Percentiles rank a stretch among this genome's conserved stretches.
Evolutionary conservation across 2,888 invertebrate genomes (phyloP).

Genomic region (Amphiduros pacificus): DNA sequence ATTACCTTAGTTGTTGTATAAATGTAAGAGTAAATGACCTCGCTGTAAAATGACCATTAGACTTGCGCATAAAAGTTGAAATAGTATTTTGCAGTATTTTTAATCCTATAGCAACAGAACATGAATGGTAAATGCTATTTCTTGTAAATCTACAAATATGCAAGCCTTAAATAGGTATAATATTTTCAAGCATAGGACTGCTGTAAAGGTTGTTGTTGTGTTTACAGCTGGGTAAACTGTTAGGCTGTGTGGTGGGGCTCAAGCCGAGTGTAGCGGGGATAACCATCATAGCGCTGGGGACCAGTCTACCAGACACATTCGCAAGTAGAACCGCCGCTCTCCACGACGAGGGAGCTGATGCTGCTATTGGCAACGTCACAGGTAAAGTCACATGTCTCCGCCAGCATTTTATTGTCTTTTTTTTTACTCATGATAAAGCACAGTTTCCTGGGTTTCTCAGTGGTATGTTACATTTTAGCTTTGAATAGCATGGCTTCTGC

Average conservation of each 20-base stretch:
- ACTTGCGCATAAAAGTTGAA: too few species aligned
- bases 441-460: background rate
- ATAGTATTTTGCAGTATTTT: too few species aligned
- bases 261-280: constrained; percentile 53
- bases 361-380: constrained; percentile 56
- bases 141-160: too few species aligned
- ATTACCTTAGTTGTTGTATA: too few species aligned
- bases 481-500: background rate
- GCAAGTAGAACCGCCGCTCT: constrained; percentile 55
- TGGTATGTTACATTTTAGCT: background rate
- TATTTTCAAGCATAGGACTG: too few species aligned
- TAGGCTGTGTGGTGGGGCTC: constrained; percentile 53
- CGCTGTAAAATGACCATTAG: too few species aligned
- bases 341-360: constrained; percentile 55
- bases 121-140: too few species aligned
- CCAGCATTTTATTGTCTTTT: background rate
- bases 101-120: too few species aligned
- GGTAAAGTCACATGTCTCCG: constrained; percentile 27
- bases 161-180: too few species aligned
- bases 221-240: constrained; percentile 44
- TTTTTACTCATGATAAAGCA: background rate
- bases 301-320: constrained; percentile 56
- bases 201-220: too few species aligned
- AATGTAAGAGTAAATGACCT: too few species aligned
- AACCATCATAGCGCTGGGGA: constrained; percentile 54